phyloP scores from a whole-genome alignment of 2,113 vertebrate species.

The Colius striatus region DNA sequence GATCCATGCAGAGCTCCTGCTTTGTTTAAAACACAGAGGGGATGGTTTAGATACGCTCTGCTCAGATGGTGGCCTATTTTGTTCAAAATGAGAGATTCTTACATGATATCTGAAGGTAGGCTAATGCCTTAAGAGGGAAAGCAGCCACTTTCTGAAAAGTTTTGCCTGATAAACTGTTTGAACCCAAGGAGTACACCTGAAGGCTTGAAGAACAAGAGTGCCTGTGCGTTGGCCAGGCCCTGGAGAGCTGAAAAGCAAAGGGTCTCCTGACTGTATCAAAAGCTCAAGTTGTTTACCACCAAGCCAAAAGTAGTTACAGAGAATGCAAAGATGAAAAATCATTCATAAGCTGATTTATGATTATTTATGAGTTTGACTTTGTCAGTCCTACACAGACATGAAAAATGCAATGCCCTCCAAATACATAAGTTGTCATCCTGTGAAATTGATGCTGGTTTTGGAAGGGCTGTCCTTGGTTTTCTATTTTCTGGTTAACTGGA shows the following conservation, averaged over 20 bases:
- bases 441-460: slow-evolving; percentile 16
- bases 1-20: not conserved
- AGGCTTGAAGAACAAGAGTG: not conserved
- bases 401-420: not conserved
- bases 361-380: slow-evolving; percentile 43
- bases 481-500: slow-evolving; percentile 41
- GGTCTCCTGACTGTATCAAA: not conserved
- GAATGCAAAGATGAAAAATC: not conserved
- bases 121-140: not conserved
- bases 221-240: not conserved
- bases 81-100: not conserved
- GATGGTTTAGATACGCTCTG: not conserved
- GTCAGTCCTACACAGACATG: not conserved
- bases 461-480: not conserved
- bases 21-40: not conserved
- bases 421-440: not conserved
- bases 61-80: not conserved
- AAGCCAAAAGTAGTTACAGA: not conserved
- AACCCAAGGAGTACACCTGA: not conserved
- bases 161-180: not conserved
- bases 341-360: not conserved
- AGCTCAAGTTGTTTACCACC: not conserved
- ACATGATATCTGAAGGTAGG: rapidly evolving
- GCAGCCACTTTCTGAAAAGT: not conserved
- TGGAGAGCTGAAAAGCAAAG: not conserved